Conservation (phyloP, 2,113 vertebrate genomes). For the Dasyornis broadbenti region DNA sequence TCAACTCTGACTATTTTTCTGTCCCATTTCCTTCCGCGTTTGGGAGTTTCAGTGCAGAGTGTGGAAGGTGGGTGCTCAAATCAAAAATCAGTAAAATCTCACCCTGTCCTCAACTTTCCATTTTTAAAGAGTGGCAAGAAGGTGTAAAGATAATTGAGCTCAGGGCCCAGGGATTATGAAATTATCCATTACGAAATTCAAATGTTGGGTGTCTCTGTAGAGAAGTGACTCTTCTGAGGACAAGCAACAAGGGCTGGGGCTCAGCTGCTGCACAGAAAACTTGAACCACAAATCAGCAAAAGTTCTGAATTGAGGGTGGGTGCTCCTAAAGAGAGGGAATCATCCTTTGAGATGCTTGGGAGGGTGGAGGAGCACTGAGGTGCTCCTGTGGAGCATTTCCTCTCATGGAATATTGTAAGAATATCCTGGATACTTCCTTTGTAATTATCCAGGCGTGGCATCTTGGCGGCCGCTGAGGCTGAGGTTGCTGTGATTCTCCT, state of each 20-base stretch:
- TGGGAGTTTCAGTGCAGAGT: not conserved
- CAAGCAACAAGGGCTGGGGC: not conserved
- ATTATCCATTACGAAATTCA: not conserved
- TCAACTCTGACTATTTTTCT: not conserved
- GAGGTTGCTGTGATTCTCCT: not conserved
- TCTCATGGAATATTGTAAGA: not conserved
- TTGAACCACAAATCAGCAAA: not conserved
- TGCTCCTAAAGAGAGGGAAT: fast-evolving
- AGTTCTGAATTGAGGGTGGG: not conserved
- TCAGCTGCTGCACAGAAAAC: not conserved
- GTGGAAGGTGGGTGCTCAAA: not conserved
- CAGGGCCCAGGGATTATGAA: not conserved
- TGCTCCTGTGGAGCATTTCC: not conserved
- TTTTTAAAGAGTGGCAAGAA: not conserved
- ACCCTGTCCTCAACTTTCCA: not conserved
- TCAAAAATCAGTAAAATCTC: not conserved
- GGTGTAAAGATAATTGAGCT: not conserved
- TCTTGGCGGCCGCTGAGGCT: not conserved
- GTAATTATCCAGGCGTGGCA: not conserved
- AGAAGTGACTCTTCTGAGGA: not conserved
- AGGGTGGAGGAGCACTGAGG: not conserved
- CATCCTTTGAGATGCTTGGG: not conserved
- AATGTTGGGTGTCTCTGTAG: not conserved
- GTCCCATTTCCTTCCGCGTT: not conserved
- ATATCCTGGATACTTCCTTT: not conserved